Evolutionary conservation across 1,140 invertebrate species (phyloP).

Genomic region (Aplysia californica): DNA sequence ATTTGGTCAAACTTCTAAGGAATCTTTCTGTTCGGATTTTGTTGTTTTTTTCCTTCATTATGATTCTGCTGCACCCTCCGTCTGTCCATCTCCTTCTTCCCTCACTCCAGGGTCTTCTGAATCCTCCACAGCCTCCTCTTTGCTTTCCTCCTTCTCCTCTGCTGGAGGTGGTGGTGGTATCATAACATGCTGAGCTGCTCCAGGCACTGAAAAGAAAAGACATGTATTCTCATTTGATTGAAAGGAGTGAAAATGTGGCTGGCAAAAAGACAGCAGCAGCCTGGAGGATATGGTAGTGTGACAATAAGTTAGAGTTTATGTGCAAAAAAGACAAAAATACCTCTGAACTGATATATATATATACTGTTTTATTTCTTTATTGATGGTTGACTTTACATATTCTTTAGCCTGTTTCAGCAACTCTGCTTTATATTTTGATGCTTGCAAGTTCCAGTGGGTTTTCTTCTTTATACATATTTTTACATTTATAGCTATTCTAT

Average conservation of each 20-base stretch:
- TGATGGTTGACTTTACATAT: too few species aligned
- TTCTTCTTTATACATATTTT: too few species aligned
- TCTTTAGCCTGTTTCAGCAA: too few species aligned
- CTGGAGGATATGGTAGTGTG: neutral
- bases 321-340: neutral
- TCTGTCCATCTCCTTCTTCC: neutral
- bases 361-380: neutral
- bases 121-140: neutral
- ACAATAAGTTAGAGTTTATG: neutral
- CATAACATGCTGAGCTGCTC: constrained; percentile 12
- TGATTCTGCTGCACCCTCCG: neutral
- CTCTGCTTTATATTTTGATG: too few species aligned
- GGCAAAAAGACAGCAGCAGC: neutral
- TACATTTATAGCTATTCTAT: too few species aligned
- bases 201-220: constrained; percentile 2
- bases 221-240: neutral
- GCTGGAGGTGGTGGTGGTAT: constrained; percentile 10
- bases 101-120: neutral
- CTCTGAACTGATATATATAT: neutral
- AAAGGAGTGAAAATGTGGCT: neutral
- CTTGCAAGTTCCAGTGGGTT: too few species aligned
- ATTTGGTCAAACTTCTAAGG: too few species aligned
- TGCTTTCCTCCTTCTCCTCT: neutral
- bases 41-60: neutral
- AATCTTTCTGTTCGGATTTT: too few species aligned